Conservation (phyloP, 2,113 vertebrate genomes). For the Lagopus muta region DNA sequence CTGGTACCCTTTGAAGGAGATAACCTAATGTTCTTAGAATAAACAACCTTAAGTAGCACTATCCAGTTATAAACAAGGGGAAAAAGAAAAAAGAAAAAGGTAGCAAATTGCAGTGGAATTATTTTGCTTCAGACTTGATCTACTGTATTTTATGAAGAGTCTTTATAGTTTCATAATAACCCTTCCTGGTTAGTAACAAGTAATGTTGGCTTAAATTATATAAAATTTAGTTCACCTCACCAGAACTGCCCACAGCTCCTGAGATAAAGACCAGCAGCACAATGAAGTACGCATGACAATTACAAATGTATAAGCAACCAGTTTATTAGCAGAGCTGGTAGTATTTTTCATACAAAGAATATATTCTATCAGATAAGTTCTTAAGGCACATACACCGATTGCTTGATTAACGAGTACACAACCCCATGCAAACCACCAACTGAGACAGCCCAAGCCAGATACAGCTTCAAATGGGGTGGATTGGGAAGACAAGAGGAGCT, state of each 20-base stretch:
- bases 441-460: neutral
- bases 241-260: neutral
- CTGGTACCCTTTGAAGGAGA: neutral
- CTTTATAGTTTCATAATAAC: neutral
- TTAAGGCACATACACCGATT: neutral
- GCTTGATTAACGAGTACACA: neutral
- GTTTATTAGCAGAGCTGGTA: neutral
- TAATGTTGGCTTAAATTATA: neutral
- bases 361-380: neutral
- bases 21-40: neutral
- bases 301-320: neutral
- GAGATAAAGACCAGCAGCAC: neutral
- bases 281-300: neutral
- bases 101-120: slow-evolving; percentile 6
- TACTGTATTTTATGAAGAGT: slow-evolving; percentile 9
- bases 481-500: neutral
- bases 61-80: neutral
- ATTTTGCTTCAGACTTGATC: neutral
- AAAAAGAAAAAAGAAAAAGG: neutral
- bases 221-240: neutral
- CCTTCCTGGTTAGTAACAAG: neutral
- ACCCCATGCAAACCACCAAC: neutral
- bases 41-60: neutral
- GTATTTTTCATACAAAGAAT: neutral
- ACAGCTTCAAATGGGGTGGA: neutral